Base-by-base conservation (phyloP, 1,140 invertebrate species). In the Pseudomyrmex cubaensis region DNA sequence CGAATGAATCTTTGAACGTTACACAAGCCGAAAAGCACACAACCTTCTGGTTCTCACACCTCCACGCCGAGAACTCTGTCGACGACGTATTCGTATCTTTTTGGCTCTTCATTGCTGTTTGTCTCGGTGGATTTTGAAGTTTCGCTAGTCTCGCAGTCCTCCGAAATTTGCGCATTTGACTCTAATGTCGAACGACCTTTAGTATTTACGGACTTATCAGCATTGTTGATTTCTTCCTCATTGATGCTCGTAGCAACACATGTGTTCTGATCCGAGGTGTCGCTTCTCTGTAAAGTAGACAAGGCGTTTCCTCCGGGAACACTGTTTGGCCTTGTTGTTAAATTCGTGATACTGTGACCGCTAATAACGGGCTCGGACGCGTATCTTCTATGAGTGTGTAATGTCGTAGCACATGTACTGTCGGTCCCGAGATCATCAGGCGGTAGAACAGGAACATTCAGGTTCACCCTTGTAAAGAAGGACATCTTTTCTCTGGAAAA, bases 401-500 rank as follows among this genome's bases (percentile, higher is more conserved):
- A 63, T 63, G 15, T 13, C 1, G 84, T n/a, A 2, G 25, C 35
- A 82, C 62, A 75, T 2, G 67, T 10, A 4, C 67, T 63, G 10
- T 69, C 72, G 0, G 54, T 7, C 2, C 64, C 76, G 20, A 93
- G 94, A 72, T 96, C 96, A 12, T 97, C 97, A 48, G 95, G 95
- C 5, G 97, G 97, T 69, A 98, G 93, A 54, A 97, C 95, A 75
- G 97, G 97, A 87, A 98, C 96, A 83, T 95, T 96, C 22, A 97
- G 91, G 89, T 97, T 97, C 7, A 96, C 95, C 82, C 97, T 95
- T 1, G 98, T 98, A 92, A 99, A 98, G 94, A 99, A 99, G 13
- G 98, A 97, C 96, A 99, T 99, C 94, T 98, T 99, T 94, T 98
- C 98, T 95, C 98, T 98, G 94, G 25, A 95, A 95, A 89, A 89